A percentile compares a stretch with the other conserved stretches of the same genome.
These are phyloP conservation scores for Cladorhizidae sp. DNA, from an alignment of 37 sponge, comb jelly and placozoan genomes.

Conservation along the genomic window DNA sequence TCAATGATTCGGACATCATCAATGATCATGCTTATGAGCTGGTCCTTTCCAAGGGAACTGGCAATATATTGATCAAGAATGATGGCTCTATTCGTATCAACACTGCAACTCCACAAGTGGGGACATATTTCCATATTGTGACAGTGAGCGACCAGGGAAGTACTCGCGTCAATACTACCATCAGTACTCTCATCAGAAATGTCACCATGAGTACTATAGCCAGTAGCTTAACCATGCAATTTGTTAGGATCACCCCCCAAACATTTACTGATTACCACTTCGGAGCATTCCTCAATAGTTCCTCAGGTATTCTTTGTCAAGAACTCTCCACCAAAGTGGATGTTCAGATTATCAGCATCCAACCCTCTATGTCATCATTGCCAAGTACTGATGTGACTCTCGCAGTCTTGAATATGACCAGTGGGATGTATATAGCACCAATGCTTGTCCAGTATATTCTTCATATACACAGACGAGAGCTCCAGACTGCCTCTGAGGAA, in stretches of 20 bases:
- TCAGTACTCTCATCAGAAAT: conserved; percentile 13
- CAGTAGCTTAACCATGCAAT: conserved; percentile 40
- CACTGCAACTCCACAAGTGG: conserved; percentile 19
- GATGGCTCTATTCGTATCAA: conserved; percentile 20
- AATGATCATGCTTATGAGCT: conserved; percentile 45
- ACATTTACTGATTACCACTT: conserved; percentile 29
- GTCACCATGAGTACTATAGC: neutral
- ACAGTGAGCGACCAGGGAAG: conserved; percentile 27
- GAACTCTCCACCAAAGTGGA: neutral
- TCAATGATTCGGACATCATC: conserved; percentile 67
- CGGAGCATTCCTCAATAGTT: neutral
- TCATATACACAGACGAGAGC: conserved; percentile 22
- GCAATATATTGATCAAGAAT: neutral
- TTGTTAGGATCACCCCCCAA: neutral
- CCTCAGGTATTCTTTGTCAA: neutral
- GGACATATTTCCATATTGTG: conserved; percentile 32
- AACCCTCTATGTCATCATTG: neutral
- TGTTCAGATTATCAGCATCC: conserved; percentile 32
- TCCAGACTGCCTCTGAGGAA: neutral
- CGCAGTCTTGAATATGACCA: conserved; percentile 1
- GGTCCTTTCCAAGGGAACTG: neutral
- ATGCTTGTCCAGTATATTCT: conserved; percentile 55
- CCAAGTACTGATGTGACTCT: conserved; percentile 31
- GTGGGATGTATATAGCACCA: conserved; percentile 27
- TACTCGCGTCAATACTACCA: neutral